Evolutionary conservation across 2,113 vertebrate species (phyloP), one percentile per base, ranked within the genome.

Genomic region (Eulemur macaco): DNA sequence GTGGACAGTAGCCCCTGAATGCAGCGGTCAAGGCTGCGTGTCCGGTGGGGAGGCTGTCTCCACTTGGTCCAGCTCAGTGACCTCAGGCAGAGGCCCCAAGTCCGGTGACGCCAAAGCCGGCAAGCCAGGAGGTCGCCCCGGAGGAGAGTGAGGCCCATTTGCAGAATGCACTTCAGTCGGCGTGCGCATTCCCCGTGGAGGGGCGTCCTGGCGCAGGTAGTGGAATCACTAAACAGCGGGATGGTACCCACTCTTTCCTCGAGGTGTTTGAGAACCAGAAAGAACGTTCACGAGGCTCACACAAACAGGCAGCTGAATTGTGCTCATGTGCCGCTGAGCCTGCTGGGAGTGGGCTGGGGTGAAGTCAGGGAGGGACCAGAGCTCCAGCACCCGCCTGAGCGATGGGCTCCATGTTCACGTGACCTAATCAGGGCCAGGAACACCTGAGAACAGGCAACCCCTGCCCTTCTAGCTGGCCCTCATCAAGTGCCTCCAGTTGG

Each of bases 91-190:
- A 96, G n/a, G 34, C 23, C 74, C 80, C 95, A 87, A 78, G 77
- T 91, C 97, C 97, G 97, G 97, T 92, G 95, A 98, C 92, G 82
- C 96, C 97, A 98, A 98, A 96, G 94, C 94, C 96, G 89, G 91
- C 97, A 97, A n/a, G 14, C 80, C 89, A 81, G 96, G 96, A 97
- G 97, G 96, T 98, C 96, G 93, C 98, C 97, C 97, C 98, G 98
- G 97, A 98, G 97, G 98, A 96, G 97, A 98, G 98, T 97, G 3
- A 98, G 98, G 91, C 89, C 95, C 86, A 0, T 92, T 98, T 84
- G 95, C 96, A 98, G 98, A 96, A 98, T 98, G 97, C 93, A 95
- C 95, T 94, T 95, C 96, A 95, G 96, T 92, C 78, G 86, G 84
- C 95, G 34, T 0, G 3, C 20, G 15, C 9, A 1, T 7, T 31